Evolutionary conservation across 2,797 vertebrate species (phyloP).

Genomic region (Oryzias sinensis): DNA sequence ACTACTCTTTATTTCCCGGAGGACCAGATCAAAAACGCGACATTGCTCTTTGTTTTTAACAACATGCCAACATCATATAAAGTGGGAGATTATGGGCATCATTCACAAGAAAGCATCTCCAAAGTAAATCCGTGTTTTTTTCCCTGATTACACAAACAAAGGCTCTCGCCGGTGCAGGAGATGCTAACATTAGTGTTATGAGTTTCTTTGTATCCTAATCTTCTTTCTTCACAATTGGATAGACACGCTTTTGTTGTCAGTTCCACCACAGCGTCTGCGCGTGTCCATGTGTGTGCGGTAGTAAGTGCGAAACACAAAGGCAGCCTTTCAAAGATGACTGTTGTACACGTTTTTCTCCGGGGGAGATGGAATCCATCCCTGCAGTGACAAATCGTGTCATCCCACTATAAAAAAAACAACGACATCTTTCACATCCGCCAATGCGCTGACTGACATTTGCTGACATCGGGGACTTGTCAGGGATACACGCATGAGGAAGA

Average conservation of each 20-base stretch:
- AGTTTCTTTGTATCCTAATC: conserved; percentile 73
- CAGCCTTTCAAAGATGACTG: conserved; percentile 84
- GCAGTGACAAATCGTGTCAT: conserved; percentile 89
- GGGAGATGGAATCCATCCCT: conserved; percentile 90
- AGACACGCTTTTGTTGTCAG: conserved; percentile 87
- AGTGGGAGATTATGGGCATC: conserved; percentile 56
- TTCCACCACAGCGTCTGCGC: conserved; percentile 73
- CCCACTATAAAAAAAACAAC: conserved; percentile 86
- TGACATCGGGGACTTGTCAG: conserved; percentile 74
- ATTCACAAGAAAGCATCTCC: conserved; percentile 61
- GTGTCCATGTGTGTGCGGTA: conserved; percentile 39
- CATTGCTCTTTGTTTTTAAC: conserved; percentile 47
- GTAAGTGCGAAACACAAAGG: conserved; percentile 84
- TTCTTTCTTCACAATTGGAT: conserved; percentile 78
- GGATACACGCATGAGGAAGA: conserved; percentile 39
- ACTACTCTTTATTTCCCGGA: conserved; percentile 55
- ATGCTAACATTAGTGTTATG: conserved; percentile 77
- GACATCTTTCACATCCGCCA: conserved; percentile 84
- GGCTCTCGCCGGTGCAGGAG: conserved; percentile 55
- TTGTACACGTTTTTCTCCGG: conserved; percentile 83
- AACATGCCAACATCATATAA: conserved; percentile 64
- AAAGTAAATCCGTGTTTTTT: conserved; percentile 68
- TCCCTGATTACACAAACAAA: conserved; percentile 70
- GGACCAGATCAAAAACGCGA: conserved; percentile 48
- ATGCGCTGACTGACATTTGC: conserved; percentile 79